Base-by-base conservation (phyloP, 2,888 invertebrate species). In the Eilema griseolum region DNA sequence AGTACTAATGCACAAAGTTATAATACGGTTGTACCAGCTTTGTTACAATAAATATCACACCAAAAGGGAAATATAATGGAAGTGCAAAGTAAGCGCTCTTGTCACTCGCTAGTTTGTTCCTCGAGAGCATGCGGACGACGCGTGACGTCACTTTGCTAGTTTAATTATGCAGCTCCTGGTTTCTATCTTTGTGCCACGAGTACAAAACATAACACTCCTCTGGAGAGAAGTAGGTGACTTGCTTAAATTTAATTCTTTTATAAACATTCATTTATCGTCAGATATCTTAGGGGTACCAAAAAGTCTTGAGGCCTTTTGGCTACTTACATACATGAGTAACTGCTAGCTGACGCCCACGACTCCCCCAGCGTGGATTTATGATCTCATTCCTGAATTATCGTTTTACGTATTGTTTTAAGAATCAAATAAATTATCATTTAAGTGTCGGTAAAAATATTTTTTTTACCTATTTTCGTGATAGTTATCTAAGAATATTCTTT, bases 61-160 rank as follows among this genome's bases (percentile, higher is more conserved):
- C 37, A 24, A 11, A 5, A n/a, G 10, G 26, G 24, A 24, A 62
- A 24, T 62, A 24, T 23, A 62, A 10, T 33, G 33, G 11, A 20
- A 41, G 59, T 59, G 26, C 66, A 26, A 41, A 11, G 59, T 61
- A 67, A 67, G 61, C 46, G 66, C 41, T 41, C 14, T 31, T 61
- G 52, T 61, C 52, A 67, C 31, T 20, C 16, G 28, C 61, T 23
- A 61, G 46, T 61, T 33, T 3, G 26, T 33, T 2, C 57, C 26
- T 33, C 16, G 37, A 37, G 37, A 37, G 63, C 68, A 67, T 62
- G 33, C 68, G 33, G 62, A 68, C 37, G 62, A 57, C 56, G 37
- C 33, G 26, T 28, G 57, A 57, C 37, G 57, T 63, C 56, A 57
- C 26, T 68, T 68, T 63, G 57, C 37, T 14, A 68, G 41, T 24